These are phyloP conservation scores for Maconellicoccus hirsutus DNA, from an alignment of 1,140 invertebrate species.

Conservation along the genomic window DNA sequence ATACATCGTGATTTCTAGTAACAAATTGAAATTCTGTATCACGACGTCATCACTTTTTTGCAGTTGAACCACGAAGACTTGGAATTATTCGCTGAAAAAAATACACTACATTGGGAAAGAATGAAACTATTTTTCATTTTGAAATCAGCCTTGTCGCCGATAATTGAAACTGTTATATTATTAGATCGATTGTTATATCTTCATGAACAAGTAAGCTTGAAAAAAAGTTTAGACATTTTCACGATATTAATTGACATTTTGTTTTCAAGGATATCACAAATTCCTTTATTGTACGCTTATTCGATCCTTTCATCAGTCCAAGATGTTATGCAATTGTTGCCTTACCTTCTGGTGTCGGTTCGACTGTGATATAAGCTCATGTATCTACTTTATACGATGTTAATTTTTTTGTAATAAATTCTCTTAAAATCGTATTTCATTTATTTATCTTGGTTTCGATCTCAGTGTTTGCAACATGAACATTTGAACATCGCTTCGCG, in stretches of 20 bases:
- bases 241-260: slow-evolving; percentile 20
- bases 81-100: slow-evolving; percentile 37
- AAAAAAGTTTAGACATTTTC: too few species aligned
- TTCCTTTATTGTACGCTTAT: slow-evolving; percentile 55
- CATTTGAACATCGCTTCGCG: too few species aligned
- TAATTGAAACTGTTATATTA: slow-evolving; percentile 72
- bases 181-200: slow-evolving; percentile 74
- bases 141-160: slow-evolving; percentile 63
- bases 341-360: too few species aligned
- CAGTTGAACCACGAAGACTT: slow-evolving; percentile 40
- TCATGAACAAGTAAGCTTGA: slow-evolving; percentile 44
- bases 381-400: too few species aligned
- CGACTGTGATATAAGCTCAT: too few species aligned
- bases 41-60: slow-evolving; percentile 31
- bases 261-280: slow-evolving; percentile 40
- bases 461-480: too few species aligned
- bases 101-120: slow-evolving; percentile 43
- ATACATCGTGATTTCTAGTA: not conserved
- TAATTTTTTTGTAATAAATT: too few species aligned
- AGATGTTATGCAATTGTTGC: slow-evolving; percentile 52
- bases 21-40: not conserved
- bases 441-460: too few species aligned
- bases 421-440: too few species aligned
- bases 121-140: slow-evolving; percentile 71
- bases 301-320: slow-evolving; percentile 64